These are phyloP conservation scores for Stichopus chloronotus DNA, from an alignment of 35 echinoderm and acorn worm species.

Conservation along the genomic window DNA sequence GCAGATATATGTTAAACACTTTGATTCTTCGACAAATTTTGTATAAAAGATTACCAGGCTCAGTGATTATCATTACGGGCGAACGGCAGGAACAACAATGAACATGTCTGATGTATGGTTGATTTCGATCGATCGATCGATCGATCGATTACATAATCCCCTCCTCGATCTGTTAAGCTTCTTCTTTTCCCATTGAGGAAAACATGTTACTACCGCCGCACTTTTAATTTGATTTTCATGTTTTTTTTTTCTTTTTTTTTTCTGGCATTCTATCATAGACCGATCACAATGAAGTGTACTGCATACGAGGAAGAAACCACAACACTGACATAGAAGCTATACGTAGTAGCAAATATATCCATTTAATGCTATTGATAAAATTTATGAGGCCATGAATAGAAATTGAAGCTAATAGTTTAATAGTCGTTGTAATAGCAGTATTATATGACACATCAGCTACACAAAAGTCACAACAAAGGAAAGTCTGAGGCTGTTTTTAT, in stretches of 20 bases:
- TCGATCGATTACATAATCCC: too few species aligned
- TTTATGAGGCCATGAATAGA: neutral
- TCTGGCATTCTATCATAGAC: neutral
- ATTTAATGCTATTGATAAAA: too few species aligned
- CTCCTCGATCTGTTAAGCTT: too few species aligned
- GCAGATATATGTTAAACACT: neutral
- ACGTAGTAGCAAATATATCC: too few species aligned
- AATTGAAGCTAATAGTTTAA: too few species aligned
- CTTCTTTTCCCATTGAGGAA: too few species aligned
- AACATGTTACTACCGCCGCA: too few species aligned
- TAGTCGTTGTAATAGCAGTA: neutral
- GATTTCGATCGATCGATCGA: too few species aligned
- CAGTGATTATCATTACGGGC: neutral
- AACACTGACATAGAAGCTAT: neutral
- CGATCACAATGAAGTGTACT: neutral
- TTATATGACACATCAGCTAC: neutral
- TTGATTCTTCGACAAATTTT: neutral
- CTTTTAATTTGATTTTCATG: neutral
- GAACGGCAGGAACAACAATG: neutral
- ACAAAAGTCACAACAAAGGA: neutral
- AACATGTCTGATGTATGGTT: neutral
- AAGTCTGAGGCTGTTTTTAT: neutral
- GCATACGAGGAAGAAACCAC: neutral
- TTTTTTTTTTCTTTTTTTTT: neutral
- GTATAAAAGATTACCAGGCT: neutral